phyloP scores from a whole-genome alignment of 2,113 vertebrate species.

The Galeopterus variegatus region DNA sequence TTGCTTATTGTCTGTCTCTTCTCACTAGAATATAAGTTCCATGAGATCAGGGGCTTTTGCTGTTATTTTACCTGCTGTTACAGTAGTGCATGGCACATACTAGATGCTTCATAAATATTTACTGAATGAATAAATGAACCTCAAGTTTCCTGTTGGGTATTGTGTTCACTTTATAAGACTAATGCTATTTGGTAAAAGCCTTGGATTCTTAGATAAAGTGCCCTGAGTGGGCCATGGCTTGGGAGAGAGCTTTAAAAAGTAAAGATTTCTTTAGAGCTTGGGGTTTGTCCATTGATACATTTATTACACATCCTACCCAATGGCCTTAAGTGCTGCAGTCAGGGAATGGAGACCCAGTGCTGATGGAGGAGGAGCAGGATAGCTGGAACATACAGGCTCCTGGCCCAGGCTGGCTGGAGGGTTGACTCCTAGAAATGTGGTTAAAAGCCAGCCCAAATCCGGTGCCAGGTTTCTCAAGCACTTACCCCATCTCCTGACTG shows the following conservation, averaged over 20 bases:
- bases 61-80: not conserved
- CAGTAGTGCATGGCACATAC: not conserved
- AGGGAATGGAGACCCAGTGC: not conserved
- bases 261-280: not conserved
- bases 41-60: not conserved
- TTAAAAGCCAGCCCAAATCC: not conserved
- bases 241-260: not conserved
- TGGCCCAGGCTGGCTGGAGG: not conserved
- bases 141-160: not conserved
- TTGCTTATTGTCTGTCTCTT: not conserved
- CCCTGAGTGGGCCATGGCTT: not conserved
- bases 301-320: not conserved
- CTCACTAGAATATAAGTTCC: not conserved
- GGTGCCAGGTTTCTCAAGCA: not conserved
- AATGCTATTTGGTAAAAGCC: not conserved
- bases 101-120: not conserved
- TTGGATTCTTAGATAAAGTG: not conserved
- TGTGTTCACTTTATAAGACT: not conserved
- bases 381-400: accelerated
- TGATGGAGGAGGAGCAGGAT: not conserved
- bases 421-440: not conserved
- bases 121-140: not conserved
- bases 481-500: not conserved
- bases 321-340: not conserved
- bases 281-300: not conserved